These are phyloP conservation scores for Gnathonemus echidnorhynchus DNA, from an alignment of 2,113 vertebrate species.

Conservation along the genomic window DNA sequence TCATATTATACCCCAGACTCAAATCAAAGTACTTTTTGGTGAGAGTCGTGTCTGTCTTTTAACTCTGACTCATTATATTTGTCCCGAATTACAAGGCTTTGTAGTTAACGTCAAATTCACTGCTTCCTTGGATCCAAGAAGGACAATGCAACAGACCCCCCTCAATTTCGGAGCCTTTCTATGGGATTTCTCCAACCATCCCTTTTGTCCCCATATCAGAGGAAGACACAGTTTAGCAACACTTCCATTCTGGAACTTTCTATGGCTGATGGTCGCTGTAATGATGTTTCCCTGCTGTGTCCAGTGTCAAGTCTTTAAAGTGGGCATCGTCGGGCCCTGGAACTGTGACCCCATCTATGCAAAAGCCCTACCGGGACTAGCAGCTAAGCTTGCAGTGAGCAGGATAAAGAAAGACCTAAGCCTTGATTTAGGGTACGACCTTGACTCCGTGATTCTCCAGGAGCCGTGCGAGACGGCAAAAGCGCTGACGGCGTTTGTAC, in stretches of 20 bases:
- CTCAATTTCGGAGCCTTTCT: conserved; percentile 40
- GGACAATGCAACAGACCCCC: conserved; percentile 66
- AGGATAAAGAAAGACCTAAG: conserved; percentile 68
- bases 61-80: conserved; percentile 35
- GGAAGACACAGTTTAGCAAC: conserved; percentile 32
- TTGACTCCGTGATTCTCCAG: conserved; percentile 73
- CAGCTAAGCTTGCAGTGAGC: conserved; percentile 67
- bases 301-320: conserved; percentile 67
- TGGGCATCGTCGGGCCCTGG: conserved; percentile 82
- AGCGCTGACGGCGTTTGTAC: conserved; percentile 67
- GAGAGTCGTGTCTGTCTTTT: background rate
- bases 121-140: conserved; percentile 36
- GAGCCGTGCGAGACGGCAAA: conserved; percentile 75
- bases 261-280: conserved; percentile 59
- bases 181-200: conserved; percentile 44
- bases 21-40: background rate
- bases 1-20: background rate
- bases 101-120: conserved; percentile 39
- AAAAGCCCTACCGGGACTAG: conserved; percentile 66
- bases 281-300: conserved; percentile 55
- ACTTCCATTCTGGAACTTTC: conserved; percentile 40
- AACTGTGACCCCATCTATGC: conserved; percentile 73
- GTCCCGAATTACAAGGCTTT: conserved; percentile 27
- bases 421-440: conserved; percentile 56
- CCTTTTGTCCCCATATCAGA: conserved; percentile 33